phyloP scores from a whole-genome alignment of 2,797 vertebrate genomes.

The Clamator glandarius region DNA sequence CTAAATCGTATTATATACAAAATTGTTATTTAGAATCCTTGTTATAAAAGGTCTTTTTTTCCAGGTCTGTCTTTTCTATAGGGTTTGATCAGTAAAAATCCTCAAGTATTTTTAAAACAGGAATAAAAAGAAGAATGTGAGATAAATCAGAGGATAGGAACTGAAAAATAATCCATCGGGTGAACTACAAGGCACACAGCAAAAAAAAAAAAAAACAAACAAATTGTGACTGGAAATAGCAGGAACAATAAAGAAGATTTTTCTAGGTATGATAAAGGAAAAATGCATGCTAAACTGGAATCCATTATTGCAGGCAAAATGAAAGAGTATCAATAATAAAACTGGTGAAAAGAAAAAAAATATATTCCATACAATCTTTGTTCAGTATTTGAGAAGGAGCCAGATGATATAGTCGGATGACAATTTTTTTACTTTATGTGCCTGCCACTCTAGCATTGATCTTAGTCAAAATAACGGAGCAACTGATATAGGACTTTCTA shows the following conservation, averaged over 20 bases:
- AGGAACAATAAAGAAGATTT: background rate
- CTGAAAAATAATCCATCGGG: background rate
- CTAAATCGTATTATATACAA: background rate
- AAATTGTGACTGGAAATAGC: background rate
- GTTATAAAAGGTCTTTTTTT: background rate
- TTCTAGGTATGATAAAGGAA: background rate
- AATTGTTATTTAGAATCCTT: background rate
- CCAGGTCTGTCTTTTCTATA: background rate
- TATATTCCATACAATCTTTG: background rate
- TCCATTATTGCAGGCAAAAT: background rate
- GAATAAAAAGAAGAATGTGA: background rate
- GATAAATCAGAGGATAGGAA: background rate
- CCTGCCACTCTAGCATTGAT: background rate
- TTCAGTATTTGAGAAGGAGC: background rate
- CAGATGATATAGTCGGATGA: background rate
- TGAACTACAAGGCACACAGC: background rate
- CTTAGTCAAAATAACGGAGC: background rate
- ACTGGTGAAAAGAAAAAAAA: rapidly evolving
- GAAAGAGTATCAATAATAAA: background rate
- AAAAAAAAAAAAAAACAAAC: background rate
- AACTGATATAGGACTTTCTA: background rate
- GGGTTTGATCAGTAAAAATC: background rate
- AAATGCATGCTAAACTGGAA: background rate
- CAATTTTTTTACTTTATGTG: background rate
- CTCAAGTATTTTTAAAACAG: background rate